Percentiles rank a stretch among this genome's conserved stretches.
Conservation (phyloP, 2,113 vertebrate genomes). For the Melierax canorus region DNA sequence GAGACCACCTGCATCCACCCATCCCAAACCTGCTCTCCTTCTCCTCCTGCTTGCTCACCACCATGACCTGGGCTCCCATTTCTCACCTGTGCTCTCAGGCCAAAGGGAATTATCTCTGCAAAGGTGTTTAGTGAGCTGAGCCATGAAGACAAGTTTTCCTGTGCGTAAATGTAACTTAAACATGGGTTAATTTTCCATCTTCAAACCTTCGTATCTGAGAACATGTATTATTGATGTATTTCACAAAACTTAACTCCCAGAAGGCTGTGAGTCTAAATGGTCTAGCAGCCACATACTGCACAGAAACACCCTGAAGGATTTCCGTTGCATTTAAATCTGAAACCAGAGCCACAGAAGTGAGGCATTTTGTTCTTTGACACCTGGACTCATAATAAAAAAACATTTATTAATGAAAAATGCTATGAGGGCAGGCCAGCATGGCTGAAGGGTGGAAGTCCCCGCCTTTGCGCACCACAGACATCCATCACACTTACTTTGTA, state of each 20-base stretch:
- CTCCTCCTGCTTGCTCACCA: not conserved
- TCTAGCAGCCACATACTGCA: not conserved
- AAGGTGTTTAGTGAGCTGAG: not conserved
- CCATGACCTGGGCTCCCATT: not conserved
- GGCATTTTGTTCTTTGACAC: not conserved
- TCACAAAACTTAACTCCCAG: not conserved
- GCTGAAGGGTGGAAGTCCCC: not conserved
- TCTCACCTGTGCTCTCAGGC: not conserved
- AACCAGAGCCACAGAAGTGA: not conserved
- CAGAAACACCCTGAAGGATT: not conserved
- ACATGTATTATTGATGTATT: accelerated
- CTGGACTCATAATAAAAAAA: not conserved
- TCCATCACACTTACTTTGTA: slow-evolving; percentile 81
- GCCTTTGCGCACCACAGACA: not conserved
- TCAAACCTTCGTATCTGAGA: not conserved
- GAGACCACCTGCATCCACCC: not conserved
- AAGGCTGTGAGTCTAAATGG: not conserved
- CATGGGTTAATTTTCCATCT: not conserved
- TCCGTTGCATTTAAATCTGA: not conserved
- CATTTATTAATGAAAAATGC: not conserved
- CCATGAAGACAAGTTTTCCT: not conserved
- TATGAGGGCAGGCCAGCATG: not conserved
- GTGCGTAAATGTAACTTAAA: not conserved
- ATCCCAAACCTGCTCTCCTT: not conserved
- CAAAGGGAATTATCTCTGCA: not conserved